Evolutionary conservation across 2,797 vertebrate genomes (phyloP).

Genomic region (Prunella strophiata): DNA sequence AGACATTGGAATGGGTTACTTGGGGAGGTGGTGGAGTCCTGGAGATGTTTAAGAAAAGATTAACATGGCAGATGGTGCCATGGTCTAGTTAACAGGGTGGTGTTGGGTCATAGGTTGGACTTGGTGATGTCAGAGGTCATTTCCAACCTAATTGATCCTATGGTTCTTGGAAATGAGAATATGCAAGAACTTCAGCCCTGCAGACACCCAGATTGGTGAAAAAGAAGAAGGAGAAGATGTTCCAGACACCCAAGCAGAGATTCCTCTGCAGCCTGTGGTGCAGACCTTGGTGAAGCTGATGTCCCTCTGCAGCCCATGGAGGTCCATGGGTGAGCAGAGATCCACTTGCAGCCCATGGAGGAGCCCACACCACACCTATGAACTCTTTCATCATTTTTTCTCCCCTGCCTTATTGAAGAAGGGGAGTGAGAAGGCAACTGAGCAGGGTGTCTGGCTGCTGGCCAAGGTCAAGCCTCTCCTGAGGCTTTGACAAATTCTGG

Average conservation of each 20-base stretch:
- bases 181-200: accelerated
- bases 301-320: not conserved
- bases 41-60: not conserved
- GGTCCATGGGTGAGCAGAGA: not conserved
- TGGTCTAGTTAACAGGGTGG: too few species aligned
- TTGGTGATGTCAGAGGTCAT: accelerated
- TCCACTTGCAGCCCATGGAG: not conserved
- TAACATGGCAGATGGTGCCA: not conserved
- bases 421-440: not conserved
- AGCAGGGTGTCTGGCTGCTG: not conserved
- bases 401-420: not conserved
- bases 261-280: not conserved
- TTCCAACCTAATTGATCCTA: not conserved
- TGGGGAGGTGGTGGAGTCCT: too few species aligned
- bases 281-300: not conserved
- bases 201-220: not conserved
- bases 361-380: not conserved
- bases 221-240: not conserved
- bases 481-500: not conserved
- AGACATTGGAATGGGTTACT: not conserved
- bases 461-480: not conserved
- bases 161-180: not conserved
- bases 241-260: not conserved
- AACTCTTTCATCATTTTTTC: not conserved
- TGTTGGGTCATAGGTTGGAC: not conserved